Percentiles rank a stretch among this genome's conserved stretches.
phyloP scores from a whole-genome alignment of 2,797 vertebrate species.

The Vipera ursinii region DNA sequence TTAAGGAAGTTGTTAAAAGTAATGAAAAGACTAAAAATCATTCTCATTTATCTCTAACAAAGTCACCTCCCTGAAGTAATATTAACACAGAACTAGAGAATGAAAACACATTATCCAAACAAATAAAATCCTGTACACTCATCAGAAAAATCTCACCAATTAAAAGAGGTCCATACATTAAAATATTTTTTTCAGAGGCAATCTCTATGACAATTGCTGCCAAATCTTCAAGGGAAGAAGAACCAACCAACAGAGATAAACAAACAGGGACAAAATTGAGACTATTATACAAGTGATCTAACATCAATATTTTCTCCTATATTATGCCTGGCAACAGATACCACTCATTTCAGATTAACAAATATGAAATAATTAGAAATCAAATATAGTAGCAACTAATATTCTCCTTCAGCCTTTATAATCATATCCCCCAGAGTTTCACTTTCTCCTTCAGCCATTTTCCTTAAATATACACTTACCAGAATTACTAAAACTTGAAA shows the following conservation, averaged over 20 bases:
- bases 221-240: neutral
- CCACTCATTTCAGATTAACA: neutral
- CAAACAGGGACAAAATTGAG: neutral
- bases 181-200: neutral
- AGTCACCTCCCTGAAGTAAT: neutral
- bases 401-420: neutral
- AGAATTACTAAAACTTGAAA: neutral
- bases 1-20: neutral
- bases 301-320: neutral
- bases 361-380: neutral
- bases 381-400: neutral
- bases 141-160: neutral
- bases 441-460: neutral
- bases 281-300: neutral
- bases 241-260: neutral
- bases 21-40: neutral
- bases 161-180: neutral
- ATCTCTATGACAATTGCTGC: neutral
- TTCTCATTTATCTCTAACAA: neutral
- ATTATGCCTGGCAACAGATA: neutral
- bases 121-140: neutral
- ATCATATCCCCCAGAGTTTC: neutral
- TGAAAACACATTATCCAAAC: neutral
- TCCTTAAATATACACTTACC: constrained; percentile 12
- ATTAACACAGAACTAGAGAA: neutral